Evolutionary conservation across 1,140 invertebrate genomes (phyloP).

Genomic region (Spodoptera frugiperda): DNA sequence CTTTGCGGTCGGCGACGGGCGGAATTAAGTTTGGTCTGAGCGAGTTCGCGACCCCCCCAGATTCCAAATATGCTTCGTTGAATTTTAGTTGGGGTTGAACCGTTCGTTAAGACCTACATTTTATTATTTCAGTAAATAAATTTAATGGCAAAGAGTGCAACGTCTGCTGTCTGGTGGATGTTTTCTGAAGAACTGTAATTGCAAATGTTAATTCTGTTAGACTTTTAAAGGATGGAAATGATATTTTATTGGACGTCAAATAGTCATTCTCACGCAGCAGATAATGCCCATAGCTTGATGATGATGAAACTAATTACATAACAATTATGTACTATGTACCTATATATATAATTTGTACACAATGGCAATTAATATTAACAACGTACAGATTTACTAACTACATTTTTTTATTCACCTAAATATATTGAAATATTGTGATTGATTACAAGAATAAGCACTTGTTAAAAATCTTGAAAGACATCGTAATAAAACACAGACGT

Average conservation of each 20-base stretch:
- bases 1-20: constrained; percentile 74
- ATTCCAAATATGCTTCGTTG: constrained; percentile 61
- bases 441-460: no score
- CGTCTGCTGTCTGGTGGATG: neutral
- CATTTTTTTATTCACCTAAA: no score
- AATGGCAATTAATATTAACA: no score
- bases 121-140: constrained; percentile 48
- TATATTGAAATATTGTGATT: no score
- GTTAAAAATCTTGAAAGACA: no score
- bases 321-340: no score
- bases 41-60: constrained; percentile 46
- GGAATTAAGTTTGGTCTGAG: constrained; percentile 73
- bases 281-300: no score
- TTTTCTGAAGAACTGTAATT: neutral
- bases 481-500: no score
- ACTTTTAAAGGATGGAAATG: neutral
- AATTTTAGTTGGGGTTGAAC: constrained; percentile 51
- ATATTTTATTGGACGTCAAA: neutral
- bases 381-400: no score
- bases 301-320: no score
- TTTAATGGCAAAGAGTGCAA: constrained; percentile 14
- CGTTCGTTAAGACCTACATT: constrained; percentile 48
- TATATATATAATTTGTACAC: no score
- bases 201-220: neutral
- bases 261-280: no score